Evolutionary conservation across 1,140 invertebrate genomes (phyloP).

Genomic region (Philotrypesis tridentata): DNA sequence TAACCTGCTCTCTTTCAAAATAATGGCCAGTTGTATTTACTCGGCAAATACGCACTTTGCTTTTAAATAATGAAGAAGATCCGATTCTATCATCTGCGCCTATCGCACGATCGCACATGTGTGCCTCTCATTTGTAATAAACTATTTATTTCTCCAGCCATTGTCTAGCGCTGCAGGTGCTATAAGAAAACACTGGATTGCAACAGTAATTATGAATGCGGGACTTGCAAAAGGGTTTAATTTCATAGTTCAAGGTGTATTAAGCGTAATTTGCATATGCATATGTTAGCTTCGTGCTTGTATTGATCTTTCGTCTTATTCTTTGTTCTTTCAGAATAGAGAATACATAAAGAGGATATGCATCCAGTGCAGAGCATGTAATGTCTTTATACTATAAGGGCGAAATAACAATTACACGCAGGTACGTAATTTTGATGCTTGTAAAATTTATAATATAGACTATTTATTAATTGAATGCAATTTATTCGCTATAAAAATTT

Average conservation of each 20-base stretch:
- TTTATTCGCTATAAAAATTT: too few species aligned
- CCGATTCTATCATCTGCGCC: neutral
- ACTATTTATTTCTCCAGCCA: neutral
- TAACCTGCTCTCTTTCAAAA: neutral
- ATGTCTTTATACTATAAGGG: too few species aligned
- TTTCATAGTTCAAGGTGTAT: neutral
- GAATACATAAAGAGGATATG: too few species aligned
- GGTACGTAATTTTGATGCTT: too few species aligned
- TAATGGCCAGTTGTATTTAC: neutral
- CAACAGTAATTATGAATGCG: neutral
- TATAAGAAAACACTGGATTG: neutral
- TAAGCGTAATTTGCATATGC: constrained; percentile 8
- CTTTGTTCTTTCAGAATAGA: too few species aligned
- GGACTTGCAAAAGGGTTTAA: neutral
- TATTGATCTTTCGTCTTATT: too few species aligned
- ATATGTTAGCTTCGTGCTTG: too few species aligned
- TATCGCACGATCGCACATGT: neutral
- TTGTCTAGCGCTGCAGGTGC: neutral
- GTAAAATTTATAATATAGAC: too few species aligned
- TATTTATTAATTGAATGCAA: too few species aligned
- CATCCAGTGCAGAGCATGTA: too few species aligned
- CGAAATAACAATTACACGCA: too few species aligned
- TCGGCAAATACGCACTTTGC: neutral
- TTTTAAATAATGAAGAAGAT: neutral
- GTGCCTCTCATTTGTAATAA: neutral